Evolutionary conservation across 2,797 vertebrate genomes (phyloP), one percentile per base, ranked within the genome.

Genomic region (Botia kubotai): DNA sequence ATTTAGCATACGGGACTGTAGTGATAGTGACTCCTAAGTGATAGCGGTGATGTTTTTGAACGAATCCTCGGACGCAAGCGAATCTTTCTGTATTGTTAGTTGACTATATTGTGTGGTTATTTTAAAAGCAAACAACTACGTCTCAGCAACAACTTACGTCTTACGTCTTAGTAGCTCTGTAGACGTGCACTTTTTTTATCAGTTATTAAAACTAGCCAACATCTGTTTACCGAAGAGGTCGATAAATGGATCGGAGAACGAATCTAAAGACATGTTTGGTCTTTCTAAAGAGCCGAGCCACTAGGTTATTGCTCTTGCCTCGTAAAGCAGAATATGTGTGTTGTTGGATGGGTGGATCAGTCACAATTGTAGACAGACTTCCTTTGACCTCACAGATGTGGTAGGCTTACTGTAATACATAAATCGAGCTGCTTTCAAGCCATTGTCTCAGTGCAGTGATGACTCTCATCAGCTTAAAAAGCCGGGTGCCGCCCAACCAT

Each of bases 311-410:
- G 72, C 88, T 85, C 83, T 63, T 23, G 36, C 8, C 79, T 89
- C 86, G 87, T 76, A 72, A 84, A 89, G 29, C 19, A 19, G 67
- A 17, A 16, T 53, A 29, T 75, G 83, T 83, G 86, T 72, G 57
- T 8, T 69, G 33, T 72, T 80, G 85, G 76, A 86, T 84, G 87
- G 80, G 36, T 82, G 74, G 78, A 85, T 87, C 16, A 16, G 62
- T 19, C 85, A 33, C 5, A 69, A 68, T 83, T 53, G 83, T 48
- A 85, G 86, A 39, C 11, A 75, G 79, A 82, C 77, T 85, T 87
- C 84, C 8, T 70, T 36, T 91, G 91, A 93, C 88, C 92, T 82
- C 76, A 70, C 91, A 93, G 91, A 92, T 93, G 92, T 88, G 87
- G 65, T 26, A 72, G 90, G 90, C 91, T 93, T 92, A 92, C 85